Evolutionary conservation across 2,797 vertebrate genomes (phyloP).

Genomic region (Philypnodon macrostomus): DNA sequence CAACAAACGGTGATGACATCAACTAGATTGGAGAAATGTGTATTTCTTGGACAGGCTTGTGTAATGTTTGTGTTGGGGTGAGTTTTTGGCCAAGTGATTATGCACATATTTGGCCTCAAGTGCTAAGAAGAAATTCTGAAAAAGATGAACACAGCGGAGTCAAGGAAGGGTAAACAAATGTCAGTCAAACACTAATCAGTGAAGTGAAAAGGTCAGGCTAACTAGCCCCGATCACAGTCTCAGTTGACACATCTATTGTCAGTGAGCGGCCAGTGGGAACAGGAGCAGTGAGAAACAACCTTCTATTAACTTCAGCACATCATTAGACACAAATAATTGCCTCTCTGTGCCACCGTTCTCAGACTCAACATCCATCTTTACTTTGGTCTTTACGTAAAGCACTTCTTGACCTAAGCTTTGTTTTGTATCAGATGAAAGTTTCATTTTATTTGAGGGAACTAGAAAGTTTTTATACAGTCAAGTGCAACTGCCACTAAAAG

Average conservation of each 20-base stretch:
- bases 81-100: slow-evolving; percentile 29
- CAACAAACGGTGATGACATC: slow-evolving; percentile 29
- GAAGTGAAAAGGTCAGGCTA: slow-evolving; percentile 67
- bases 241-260: slow-evolving; percentile 61
- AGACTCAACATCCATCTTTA: slow-evolving; percentile 29
- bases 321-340: slow-evolving; percentile 65
- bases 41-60: slow-evolving; percentile 24
- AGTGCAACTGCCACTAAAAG: too few relatives aligned
- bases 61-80: slow-evolving; percentile 8
- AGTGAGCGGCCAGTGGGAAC: slow-evolving; percentile 51
- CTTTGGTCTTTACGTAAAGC: slow-evolving; percentile 8
- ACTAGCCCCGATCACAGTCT: slow-evolving; percentile 56
- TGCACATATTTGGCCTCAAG: slow-evolving; percentile 26
- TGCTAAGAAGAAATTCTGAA: slow-evolving; percentile 30
- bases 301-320: slow-evolving; percentile 60
- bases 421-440: too few relatives aligned
- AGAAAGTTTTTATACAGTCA: too few relatives aligned
- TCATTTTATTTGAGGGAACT: not conserved
- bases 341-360: slow-evolving; percentile 25
- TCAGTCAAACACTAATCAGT: slow-evolving; percentile 63
- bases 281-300: slow-evolving; percentile 54
- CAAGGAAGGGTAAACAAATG: slow-evolving; percentile 61
- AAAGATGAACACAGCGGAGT: slow-evolving; percentile 34
- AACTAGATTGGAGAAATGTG: slow-evolving; percentile 35
- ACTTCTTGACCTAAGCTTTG: not conserved